phyloP scores from a whole-genome alignment of 2,113 vertebrate species.

The Upupa epops region DNA sequence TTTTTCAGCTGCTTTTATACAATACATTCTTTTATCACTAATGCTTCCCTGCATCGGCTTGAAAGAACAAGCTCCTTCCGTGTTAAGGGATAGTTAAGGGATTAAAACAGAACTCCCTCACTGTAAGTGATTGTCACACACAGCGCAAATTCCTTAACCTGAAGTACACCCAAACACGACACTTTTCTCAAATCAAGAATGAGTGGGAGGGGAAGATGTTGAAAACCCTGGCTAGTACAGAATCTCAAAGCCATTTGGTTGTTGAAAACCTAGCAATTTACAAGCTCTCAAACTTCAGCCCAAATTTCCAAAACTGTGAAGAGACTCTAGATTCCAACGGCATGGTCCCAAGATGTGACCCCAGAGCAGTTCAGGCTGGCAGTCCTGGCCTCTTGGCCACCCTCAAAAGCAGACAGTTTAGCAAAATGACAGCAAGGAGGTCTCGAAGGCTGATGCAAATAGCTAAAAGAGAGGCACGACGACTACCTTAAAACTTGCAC shows the following conservation, averaged over 20 bases:
- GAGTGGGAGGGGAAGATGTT: rapidly evolving
- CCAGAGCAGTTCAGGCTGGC: neutral
- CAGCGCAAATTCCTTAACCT: neutral
- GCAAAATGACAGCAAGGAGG: neutral
- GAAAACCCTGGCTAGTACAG: neutral
- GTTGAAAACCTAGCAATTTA: neutral
- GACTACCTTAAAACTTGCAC: neutral
- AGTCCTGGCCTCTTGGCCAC: neutral
- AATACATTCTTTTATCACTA: constrained; percentile 21
- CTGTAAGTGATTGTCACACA: neutral
- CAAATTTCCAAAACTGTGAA: neutral
- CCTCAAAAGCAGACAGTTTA: neutral
- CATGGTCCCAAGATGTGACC: neutral
- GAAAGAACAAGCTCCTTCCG: constrained; percentile 23
- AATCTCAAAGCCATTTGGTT: neutral
- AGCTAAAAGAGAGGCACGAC: neutral
- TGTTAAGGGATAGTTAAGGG: neutral
- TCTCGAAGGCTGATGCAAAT: neutral
- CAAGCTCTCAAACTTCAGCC: neutral
- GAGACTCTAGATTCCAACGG: rapidly evolving
- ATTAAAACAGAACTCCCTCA: neutral
- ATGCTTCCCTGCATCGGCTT: constrained; percentile 8
- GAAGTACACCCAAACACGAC: neutral
- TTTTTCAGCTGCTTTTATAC: constrained; percentile 29
- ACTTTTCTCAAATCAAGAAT: neutral